Evolutionary conservation across 2,888 invertebrate species (phyloP).

Genomic region (Leistus spinibarbis): DNA sequence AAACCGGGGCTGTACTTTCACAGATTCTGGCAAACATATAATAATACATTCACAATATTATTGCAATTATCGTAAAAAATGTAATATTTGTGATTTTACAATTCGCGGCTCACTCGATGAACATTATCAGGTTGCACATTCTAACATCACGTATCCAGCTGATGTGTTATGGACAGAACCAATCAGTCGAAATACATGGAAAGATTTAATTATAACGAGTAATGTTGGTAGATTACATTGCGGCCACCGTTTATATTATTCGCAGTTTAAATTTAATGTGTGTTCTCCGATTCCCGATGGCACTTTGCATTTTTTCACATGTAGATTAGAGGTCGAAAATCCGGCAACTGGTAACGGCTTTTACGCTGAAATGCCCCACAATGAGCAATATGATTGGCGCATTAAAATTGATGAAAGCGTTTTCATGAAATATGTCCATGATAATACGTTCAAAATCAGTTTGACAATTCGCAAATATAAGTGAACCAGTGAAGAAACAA

Average conservation of each 20-base stretch:
- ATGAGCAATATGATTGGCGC: no score
- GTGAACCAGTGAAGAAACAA: no score
- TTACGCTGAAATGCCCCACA: no score
- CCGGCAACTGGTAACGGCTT: background rate
- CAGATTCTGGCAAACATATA: background rate
- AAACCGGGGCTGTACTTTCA: background rate
- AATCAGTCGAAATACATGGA: background rate
- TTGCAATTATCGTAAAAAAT: background rate
- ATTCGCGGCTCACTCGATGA: background rate
- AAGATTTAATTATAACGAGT: background rate
- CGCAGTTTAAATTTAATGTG: background rate
- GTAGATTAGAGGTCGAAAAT: background rate
- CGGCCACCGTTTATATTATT: background rate
- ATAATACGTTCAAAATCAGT: no score
- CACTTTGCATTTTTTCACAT: background rate
- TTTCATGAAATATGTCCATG: no score
- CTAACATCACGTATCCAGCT: background rate
- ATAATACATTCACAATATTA: background rate
- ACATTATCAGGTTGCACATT: background rate
- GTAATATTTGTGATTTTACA: background rate
- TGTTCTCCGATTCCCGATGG: background rate
- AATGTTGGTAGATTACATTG: background rate
- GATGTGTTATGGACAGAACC: background rate
- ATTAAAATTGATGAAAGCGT: no score
- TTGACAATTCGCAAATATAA: no score